Base-by-base conservation (phyloP, 2,797 vertebrate species). In the Pangasius sanitwongsei region DNA sequence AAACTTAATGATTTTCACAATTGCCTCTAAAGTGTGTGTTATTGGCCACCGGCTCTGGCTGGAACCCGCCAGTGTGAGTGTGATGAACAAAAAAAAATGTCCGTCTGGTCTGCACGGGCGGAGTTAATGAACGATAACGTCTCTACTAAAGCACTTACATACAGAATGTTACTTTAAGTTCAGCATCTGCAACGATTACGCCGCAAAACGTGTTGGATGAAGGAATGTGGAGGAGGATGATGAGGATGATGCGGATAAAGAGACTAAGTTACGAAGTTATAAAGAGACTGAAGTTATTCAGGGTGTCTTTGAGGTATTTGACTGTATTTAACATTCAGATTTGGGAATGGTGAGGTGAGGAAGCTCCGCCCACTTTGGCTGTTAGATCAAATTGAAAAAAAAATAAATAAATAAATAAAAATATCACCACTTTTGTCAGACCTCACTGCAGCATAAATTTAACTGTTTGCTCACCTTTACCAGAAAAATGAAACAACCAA, bases 1-100 rank as follows among this genome's bases (percentile, higher is more conserved):
- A 90, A 91, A 89, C 4, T 69, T 83, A 91, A 88, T 87, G 89
- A 83, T 89, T 89, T 90, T 90, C 69, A 34, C 69, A 74, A 87
- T 86, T 85, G 86, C 85, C 57, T 83, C 84, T 86, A 89, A 85
- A 86, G 84, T 87, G 87, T 74, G 72, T 74, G 87, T 86, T 87
- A 67, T 83, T 86, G 85, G 88, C 84, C 86, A 59, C 23, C 63
- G 84, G n/a, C n/a, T 61, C 75, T 83, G 81, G 59, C 86, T 57
- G 59, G 74, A 89, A 83, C 74, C 44, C 63, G 59, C 15, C 59
- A 50, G 81, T 41, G 83, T 44, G 70, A 85, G 65, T 48, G 75
- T 48, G 53, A 87, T 50, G 59, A 87, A 41, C 48, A 82, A 86
- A 87, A 85, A 63, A 44, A 81, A 86, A 59, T 4, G 83, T 18